phyloP scores from a whole-genome alignment of 2,113 vertebrate genomes.

The Saccopteryx leptura region DNA sequence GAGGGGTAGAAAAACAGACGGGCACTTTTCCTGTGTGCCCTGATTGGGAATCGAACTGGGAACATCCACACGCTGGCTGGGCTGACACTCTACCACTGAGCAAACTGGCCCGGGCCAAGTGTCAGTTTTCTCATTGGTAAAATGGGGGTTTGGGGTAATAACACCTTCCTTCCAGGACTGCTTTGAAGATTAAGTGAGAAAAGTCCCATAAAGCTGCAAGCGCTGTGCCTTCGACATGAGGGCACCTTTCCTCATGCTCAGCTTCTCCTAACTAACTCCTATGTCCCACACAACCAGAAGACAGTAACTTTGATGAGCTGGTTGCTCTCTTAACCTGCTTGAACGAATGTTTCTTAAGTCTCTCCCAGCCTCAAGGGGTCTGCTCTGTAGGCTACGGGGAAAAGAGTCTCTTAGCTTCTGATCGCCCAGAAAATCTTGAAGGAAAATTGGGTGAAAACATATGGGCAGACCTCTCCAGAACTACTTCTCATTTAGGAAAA shows the following conservation, averaged over 20 bases:
- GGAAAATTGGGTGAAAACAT: neutral
- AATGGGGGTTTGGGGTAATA: neutral
- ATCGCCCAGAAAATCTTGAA: neutral
- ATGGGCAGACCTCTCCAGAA: neutral
- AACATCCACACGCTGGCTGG: no score
- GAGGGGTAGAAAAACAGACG: no score
- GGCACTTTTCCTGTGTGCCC: no score
- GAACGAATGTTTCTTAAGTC: neutral
- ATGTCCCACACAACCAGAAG: neutral
- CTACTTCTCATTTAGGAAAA: neutral
- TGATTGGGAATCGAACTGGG: no score
- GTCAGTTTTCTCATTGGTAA: neutral
- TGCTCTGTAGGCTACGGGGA: neutral
- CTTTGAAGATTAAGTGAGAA: neutral
- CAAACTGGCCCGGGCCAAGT: no score
- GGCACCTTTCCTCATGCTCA: neutral
- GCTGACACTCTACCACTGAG: no score
- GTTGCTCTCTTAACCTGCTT: neutral
- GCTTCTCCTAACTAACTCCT: neutral
- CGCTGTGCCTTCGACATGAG: neutral
- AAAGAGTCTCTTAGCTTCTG: neutral
- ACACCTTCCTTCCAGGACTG: neutral
- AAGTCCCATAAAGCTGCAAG: neutral
- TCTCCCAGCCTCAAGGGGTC: rapidly evolving
- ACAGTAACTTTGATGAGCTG: neutral